phyloP scores from a whole-genome alignment of 2,797 vertebrate genomes.

The Enteromius argenteus region DNA sequence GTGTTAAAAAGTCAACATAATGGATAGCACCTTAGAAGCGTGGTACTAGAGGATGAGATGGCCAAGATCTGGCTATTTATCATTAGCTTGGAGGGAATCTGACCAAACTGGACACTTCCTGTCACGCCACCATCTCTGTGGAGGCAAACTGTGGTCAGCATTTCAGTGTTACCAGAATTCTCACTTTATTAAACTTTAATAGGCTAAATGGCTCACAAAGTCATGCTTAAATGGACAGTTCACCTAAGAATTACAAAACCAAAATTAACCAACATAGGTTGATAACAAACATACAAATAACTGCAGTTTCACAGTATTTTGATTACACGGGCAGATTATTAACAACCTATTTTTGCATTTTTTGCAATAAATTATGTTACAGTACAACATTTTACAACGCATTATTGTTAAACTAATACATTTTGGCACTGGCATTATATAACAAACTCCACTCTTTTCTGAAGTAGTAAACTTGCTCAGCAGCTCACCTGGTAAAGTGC shows the following conservation, averaged over 20 bases:
- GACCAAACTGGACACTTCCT: slow-evolving; percentile 45
- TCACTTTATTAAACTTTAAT: slow-evolving; percentile 75
- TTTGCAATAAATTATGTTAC: neutral
- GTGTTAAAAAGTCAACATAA: slow-evolving; percentile 72
- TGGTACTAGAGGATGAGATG: slow-evolving; percentile 69
- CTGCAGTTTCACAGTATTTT: neutral
- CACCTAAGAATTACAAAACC: neutral
- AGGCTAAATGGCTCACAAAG: slow-evolving; percentile 57
- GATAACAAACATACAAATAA: neutral
- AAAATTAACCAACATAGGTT: neutral
- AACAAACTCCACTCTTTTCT: neutral
- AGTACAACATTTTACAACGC: neutral
- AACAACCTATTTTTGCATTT: neutral
- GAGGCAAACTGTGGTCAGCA: slow-evolving; percentile 36
- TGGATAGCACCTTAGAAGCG: slow-evolving; percentile 68
- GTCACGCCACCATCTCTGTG: slow-evolving; percentile 24
- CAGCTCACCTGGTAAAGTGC: neutral
- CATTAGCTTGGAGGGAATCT: slow-evolving; percentile 63
- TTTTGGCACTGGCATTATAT: neutral
- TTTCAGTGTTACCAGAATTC: slow-evolving; percentile 72
- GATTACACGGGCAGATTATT: neutral
- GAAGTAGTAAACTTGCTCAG: neutral
- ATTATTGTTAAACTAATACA: neutral
- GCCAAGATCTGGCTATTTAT: slow-evolving; percentile 69
- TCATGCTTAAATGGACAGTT: neutral